Conservation (phyloP, 2,888 invertebrate species). For the Drosophila sordidula region DNA sequence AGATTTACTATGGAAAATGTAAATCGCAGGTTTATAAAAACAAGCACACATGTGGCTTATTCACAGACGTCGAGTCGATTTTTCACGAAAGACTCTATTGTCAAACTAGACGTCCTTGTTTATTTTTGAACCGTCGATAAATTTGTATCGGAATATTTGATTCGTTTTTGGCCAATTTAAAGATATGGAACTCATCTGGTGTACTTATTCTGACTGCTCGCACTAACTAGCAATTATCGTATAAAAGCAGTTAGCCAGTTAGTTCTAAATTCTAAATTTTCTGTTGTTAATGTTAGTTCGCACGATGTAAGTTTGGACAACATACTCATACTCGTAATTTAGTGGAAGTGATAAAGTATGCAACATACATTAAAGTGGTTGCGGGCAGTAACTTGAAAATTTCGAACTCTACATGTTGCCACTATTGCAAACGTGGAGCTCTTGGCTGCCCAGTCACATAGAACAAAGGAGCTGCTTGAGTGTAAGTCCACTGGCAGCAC, state of each 20-base stretch:
- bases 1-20: slow-evolving; percentile 4
- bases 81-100: too few relatives aligned
- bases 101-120: neutral
- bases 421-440: slow-evolving; percentile 1
- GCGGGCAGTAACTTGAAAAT: neutral
- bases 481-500: slow-evolving; percentile 35
- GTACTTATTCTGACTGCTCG: too few relatives aligned
- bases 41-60: neutral
- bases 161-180: neutral
- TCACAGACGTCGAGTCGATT: neutral
- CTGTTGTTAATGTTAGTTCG: too few relatives aligned
- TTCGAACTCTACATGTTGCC: neutral
- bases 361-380: neutral
- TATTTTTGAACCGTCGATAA: too few relatives aligned
- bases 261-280: neutral
- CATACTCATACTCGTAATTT: too few relatives aligned
- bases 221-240: too few relatives aligned
- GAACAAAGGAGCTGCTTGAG: slow-evolving; percentile 50
- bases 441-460: slow-evolving; percentile 17
- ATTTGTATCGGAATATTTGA: too few relatives aligned
- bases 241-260: too few relatives aligned
- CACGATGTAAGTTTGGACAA: too few relatives aligned
- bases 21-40: slow-evolving; percentile 2
- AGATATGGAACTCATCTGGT: too few relatives aligned
- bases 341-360: too few relatives aligned